A percentile compares a stretch with the other conserved stretches of the same genome.
Evolutionary conservation across 2,113 vertebrate species (phyloP).

Genomic region (Leptosomus discolor): DNA sequence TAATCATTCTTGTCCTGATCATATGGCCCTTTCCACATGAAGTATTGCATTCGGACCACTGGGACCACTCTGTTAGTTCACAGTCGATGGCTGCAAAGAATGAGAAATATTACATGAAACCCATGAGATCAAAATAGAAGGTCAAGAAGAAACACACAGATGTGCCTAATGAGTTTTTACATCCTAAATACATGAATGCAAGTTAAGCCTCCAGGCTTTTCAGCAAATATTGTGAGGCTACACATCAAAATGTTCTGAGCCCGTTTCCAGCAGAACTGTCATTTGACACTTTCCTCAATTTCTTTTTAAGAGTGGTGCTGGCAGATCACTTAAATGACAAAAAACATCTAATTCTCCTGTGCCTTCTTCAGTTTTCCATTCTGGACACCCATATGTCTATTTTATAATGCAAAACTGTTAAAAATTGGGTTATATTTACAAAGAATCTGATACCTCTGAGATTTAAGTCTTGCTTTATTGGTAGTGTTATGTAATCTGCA

Average conservation of each 20-base stretch:
- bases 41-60: constrained; percentile 97
- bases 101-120: neutral
- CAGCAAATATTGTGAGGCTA: neutral
- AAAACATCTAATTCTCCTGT: neutral
- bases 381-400: neutral
- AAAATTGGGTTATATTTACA: neutral
- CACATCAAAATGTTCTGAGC: neutral
- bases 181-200: neutral
- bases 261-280: neutral
- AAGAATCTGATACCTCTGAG: neutral
- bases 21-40: constrained; percentile 96
- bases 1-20: constrained; percentile 90
- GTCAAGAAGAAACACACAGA: neutral
- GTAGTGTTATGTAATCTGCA: neutral
- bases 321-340: neutral
- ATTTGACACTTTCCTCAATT: neutral
- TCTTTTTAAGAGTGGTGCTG: neutral
- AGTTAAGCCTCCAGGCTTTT: neutral
- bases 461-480: neutral
- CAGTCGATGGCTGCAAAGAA: constrained; percentile 86
- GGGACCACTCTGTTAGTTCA: constrained; percentile 89
- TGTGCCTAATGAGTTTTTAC: neutral
- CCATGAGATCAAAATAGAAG: neutral
- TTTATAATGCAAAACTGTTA: constrained; percentile 5
- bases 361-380: neutral